Percentiles rank a stretch among this genome's conserved stretches.
phyloP scores from a whole-genome alignment of 1,140 invertebrate species.

The Drosophila ercepeae region DNA sequence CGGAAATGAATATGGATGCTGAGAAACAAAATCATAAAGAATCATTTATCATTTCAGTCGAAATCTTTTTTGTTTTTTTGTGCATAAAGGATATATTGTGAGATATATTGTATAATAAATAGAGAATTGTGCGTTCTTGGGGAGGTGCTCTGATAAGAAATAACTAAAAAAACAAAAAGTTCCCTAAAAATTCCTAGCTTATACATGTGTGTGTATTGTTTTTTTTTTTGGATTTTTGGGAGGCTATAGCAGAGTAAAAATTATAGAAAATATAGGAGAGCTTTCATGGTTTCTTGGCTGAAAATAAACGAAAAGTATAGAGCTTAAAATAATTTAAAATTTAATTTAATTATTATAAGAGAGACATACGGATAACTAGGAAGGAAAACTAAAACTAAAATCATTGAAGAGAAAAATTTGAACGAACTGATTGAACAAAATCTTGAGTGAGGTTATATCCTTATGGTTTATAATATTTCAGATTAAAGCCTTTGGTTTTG shows the following conservation, averaged over 20 bases:
- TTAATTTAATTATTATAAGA: slow-evolving; percentile 20
- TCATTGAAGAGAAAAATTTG: slow-evolving; percentile 41
- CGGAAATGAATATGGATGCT: slow-evolving; percentile 16
- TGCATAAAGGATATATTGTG: slow-evolving; percentile 29
- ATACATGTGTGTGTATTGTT: slow-evolving; percentile 23
- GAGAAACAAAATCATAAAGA: not conserved
- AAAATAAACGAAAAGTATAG: slow-evolving; percentile 36
- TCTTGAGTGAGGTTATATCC: not conserved
- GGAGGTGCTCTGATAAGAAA: slow-evolving; percentile 36
- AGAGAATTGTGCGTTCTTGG: slow-evolving; percentile 37
- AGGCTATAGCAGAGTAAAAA: slow-evolving; percentile 16
- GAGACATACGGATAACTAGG: slow-evolving; percentile 30
- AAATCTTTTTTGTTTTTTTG: slow-evolving; percentile 34
- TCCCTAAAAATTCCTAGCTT: slow-evolving; percentile 35
- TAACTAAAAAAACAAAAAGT: slow-evolving; percentile 30
- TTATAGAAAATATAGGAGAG: slow-evolving; percentile 27
- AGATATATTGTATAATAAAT: slow-evolving; percentile 30
- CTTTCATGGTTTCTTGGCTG: slow-evolving; percentile 30
- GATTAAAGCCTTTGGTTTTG: not conserved
- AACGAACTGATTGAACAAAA: slow-evolving; percentile 29
- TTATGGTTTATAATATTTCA: not conserved
- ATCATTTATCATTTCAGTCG: slow-evolving; percentile 7
- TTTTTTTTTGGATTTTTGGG: not conserved
- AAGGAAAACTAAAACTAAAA: slow-evolving; percentile 19
- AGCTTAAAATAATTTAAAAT: slow-evolving; percentile 38